Evolutionary conservation across 2,888 invertebrate genomes (phyloP), one percentile per base, ranked within the genome.

Genomic region (Panzeria rudis): DNA sequence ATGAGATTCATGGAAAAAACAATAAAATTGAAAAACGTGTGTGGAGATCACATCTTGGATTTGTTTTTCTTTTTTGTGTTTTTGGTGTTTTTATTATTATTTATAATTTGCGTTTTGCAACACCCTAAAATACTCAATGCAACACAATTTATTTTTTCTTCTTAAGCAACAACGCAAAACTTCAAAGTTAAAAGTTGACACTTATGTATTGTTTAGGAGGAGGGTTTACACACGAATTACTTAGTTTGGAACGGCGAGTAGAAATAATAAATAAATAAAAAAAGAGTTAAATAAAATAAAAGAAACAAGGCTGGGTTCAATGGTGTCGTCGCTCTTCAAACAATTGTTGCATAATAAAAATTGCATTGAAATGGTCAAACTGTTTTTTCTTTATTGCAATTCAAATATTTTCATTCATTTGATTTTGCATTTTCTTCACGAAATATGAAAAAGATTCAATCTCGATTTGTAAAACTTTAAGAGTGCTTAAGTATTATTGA

Each of bases 31-130:
- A 29, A 73, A 73, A 80, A 80, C 80, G 80, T 78, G 82, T 82
- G 64, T 71, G 56, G 64, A 85, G 81, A 85, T 85, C 82, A 78
- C 73, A 85, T 82, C 85, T 81, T 64, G 54, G 25, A 11, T 47
- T 47, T 56, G 29, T 13, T 11, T 25, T 69, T 50, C 68, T 13
- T 3, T 25, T 47, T 77, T n/a, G 0, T 25, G 56, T 68, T 47
- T 56, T 77, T 50, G 25, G 0, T 72, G 23, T 68, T 17, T 11
- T 11, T 52, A 23, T 69, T 78, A 62, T 78, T 80, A 79, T 80
- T 76, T 76, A 80, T 66, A 77, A 73, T 71, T 81, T 82, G 73
- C 81, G 73, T 81, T 78, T 80, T 75, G 81, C 78, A 85, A 82
- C 78, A 85, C 85, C 82, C 82, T 78, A 50, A 81, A 84, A 41